phyloP scores from a whole-genome alignment of 2,888 invertebrate genomes.

The Belgica antarctica region DNA sequence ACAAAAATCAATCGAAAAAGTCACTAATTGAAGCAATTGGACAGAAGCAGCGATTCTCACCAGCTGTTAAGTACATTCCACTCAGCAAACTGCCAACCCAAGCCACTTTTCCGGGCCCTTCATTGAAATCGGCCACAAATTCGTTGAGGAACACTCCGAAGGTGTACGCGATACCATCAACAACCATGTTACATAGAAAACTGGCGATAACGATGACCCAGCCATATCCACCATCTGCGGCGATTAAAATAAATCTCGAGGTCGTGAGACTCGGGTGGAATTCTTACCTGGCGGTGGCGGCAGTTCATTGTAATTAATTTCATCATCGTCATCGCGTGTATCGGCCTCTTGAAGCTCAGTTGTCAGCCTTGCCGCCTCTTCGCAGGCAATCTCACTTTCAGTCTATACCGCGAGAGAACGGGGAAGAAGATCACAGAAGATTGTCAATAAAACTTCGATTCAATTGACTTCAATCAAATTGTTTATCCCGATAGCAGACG shows the following conservation, averaged over 20 bases:
- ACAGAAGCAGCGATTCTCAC: slow-evolving; percentile 55
- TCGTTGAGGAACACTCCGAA: slow-evolving; percentile 89
- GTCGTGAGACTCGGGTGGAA: too few relatives aligned
- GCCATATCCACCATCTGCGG: slow-evolving; percentile 65
- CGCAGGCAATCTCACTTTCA: slow-evolving; percentile 82
- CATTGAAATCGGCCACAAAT: slow-evolving; percentile 76
- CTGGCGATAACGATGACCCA: slow-evolving; percentile 95
- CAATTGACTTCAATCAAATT: slow-evolving; percentile 41
- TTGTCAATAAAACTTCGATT: slow-evolving; percentile 34
- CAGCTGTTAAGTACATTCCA: slow-evolving; percentile 92
- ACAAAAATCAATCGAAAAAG: slow-evolving; percentile 15
- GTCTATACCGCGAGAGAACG: slow-evolving; percentile 60
- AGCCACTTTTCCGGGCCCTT: slow-evolving; percentile 82
- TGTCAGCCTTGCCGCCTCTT: slow-evolving; percentile 77
- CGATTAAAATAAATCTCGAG: too few relatives aligned
- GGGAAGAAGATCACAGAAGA: too few relatives aligned
- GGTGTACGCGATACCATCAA: slow-evolving; percentile 98
- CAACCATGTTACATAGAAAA: slow-evolving; percentile 96
- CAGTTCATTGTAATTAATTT: slow-evolving; percentile 70
- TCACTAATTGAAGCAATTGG: background rate
- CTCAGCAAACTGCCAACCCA: slow-evolving; percentile 94
- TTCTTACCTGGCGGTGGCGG: slow-evolving; percentile 75
- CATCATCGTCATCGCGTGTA: slow-evolving; percentile 64
- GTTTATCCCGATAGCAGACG: slow-evolving; percentile 32
- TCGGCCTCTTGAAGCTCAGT: slow-evolving; percentile 59